phyloP scores from a whole-genome alignment of 2,888 invertebrate genomes.

The Azorinus chamasolen region DNA sequence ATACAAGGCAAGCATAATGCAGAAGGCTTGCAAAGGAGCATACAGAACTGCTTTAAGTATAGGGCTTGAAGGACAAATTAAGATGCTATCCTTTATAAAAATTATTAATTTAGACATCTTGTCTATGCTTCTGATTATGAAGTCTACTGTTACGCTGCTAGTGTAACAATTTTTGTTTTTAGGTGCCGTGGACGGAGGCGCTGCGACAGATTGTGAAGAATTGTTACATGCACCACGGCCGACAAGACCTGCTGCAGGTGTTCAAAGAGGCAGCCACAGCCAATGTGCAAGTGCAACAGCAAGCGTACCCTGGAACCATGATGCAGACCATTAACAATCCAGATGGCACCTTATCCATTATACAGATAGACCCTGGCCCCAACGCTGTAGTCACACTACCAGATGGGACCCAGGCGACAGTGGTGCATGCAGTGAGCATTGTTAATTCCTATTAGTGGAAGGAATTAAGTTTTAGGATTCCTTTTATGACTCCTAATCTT shows the following conservation, averaged over 20 bases:
- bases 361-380: conserved; percentile 89
- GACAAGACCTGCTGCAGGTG: conserved; percentile 97
- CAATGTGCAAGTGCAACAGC: conserved; percentile 30
- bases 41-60: too few relatives aligned
- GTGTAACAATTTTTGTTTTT: too few relatives aligned
- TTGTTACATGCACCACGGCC: conserved; percentile 98
- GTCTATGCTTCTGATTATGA: too few relatives aligned
- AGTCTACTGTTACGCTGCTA: too few relatives aligned
- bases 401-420: conserved; percentile 96
- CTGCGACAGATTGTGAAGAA: conserved; percentile 98
- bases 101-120: too few relatives aligned
- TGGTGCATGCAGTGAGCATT: conserved; percentile 87
- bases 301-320: conserved; percentile 90
- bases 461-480: neutral
- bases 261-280: conserved; percentile 90
- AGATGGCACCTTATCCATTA: conserved; percentile 98
- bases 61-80: too few relatives aligned
- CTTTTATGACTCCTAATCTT: neutral
- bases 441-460: neutral
- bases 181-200: conserved; percentile 99
- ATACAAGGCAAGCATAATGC: too few relatives aligned
- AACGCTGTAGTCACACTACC: conserved; percentile 94
- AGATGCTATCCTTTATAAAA: too few relatives aligned
- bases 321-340: conserved; percentile 98
- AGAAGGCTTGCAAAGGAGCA: too few relatives aligned